phyloP scores from a whole-genome alignment of 2,888 invertebrate genomes.

The Hemithea aestivaria region DNA sequence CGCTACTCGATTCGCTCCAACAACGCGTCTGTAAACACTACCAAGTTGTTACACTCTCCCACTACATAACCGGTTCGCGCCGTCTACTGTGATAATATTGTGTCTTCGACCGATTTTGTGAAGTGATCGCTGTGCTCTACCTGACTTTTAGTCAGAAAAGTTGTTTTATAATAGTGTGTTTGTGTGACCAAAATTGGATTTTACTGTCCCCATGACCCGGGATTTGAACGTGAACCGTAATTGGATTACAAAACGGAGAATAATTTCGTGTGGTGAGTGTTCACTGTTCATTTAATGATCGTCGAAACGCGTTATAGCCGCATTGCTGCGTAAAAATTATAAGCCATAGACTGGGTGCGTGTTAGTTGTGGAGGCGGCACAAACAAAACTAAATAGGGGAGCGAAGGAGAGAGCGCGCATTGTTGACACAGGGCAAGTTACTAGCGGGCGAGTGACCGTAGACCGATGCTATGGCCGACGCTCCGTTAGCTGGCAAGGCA shows the following conservation, averaged over 20 bases:
- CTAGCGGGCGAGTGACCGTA: constrained; percentile 24
- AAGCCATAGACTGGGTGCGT: constrained; percentile 25
- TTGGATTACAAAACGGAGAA: constrained; percentile 56
- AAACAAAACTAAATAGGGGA: constrained; percentile 65
- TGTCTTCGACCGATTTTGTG: constrained; percentile 45
- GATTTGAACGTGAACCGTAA: constrained; percentile 41
- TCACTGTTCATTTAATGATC: constrained; percentile 27
- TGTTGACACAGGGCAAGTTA: constrained; percentile 66
- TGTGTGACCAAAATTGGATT: constrained; percentile 36
- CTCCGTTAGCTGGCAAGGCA: too few species aligned
- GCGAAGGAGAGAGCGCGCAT: constrained; percentile 62
- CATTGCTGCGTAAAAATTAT: constrained; percentile 26
- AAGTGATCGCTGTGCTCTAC: constrained; percentile 48
- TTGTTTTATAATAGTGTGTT: constrained; percentile 37
- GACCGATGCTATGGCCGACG: constrained; percentile 7
- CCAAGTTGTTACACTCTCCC: constrained; percentile 56
- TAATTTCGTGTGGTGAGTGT: constrained; percentile 54
- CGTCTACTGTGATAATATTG: constrained; percentile 26
- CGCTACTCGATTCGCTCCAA: constrained; percentile 30
- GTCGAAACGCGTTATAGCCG: constrained; percentile 31
- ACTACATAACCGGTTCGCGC: constrained; percentile 62
- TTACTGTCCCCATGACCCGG: constrained; percentile 44
- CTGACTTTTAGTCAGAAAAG: constrained; percentile 39
- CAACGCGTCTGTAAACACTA: constrained; percentile 41
- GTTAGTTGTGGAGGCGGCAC: constrained; percentile 42